Percentiles rank a stretch among this genome's conserved stretches.
Conservation (phyloP, 2,113 vertebrate genomes). For the Ariopsis seemanni region DNA sequence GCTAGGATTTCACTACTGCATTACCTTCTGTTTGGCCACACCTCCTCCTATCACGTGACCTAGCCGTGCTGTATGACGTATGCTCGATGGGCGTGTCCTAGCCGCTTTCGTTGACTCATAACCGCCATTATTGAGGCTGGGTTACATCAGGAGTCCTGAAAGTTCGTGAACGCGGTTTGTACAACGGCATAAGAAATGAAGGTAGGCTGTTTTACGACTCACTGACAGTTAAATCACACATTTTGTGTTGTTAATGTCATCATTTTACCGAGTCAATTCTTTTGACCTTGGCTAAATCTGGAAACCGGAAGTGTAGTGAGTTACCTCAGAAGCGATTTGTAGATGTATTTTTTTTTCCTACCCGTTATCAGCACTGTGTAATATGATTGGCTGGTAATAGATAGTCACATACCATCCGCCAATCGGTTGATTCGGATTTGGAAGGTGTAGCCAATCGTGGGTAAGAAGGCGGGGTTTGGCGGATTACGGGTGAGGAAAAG, state of each 20-base stretch:
- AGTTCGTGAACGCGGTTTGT: not conserved
- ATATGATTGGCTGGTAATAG: not conserved
- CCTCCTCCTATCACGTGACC: not conserved
- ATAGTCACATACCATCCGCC: not conserved
- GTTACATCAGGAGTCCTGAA: slow-evolving; percentile 15
- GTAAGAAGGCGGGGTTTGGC: not conserved
- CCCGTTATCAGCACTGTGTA: not conserved
- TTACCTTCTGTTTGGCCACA: too few relatives aligned
- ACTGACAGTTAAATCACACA: not conserved
- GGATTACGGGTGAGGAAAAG: not conserved
- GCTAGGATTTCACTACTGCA: too few relatives aligned
- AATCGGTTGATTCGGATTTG: not conserved
- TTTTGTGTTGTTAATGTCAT: not conserved
- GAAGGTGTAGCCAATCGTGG: not conserved
- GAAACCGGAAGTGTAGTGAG: not conserved
- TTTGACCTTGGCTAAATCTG: slow-evolving; percentile 33
- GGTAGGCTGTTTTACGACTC: not conserved
- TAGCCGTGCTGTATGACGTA: not conserved
- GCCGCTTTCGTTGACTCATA: not conserved
- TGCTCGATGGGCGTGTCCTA: not conserved
- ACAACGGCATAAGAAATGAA: slow-evolving; percentile 22
- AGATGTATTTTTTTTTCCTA: not conserved
- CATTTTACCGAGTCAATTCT: not conserved
- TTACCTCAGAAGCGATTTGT: not conserved
- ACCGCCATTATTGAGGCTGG: slow-evolving; percentile 19